These are phyloP conservation scores for Antheraea pernyi DNA, from an alignment of 1,140 invertebrate genomes.

Conservation along the genomic window DNA sequence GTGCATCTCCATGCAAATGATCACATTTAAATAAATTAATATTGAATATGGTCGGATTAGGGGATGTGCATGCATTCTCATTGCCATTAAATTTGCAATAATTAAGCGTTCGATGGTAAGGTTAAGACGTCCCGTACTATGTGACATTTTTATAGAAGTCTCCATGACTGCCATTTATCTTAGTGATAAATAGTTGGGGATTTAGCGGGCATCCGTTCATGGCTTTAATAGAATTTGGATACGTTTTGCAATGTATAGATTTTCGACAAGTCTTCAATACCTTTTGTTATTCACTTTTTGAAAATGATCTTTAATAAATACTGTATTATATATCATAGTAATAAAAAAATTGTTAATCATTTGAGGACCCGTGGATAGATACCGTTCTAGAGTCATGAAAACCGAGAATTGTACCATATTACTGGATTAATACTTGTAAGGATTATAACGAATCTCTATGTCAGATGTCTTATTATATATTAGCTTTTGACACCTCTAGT, in stretches of 20 bases:
- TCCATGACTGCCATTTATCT: not conserved
- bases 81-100: not conserved
- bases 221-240: not conserved
- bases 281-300: too few relatives aligned
- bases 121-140: not conserved
- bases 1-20: not conserved
- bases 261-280: too few relatives aligned
- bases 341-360: too few relatives aligned
- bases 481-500: too few relatives aligned
- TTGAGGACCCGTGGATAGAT: too few relatives aligned
- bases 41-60: not conserved
- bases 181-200: not conserved
- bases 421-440: too few relatives aligned
- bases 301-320: too few relatives aligned
- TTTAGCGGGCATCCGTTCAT: not conserved
- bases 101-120: not conserved
- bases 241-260: not conserved
- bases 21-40: slow-evolving; percentile 4
- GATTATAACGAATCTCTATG: too few relatives aligned
- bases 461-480: too few relatives aligned
- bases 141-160: not conserved
- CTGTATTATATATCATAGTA: too few relatives aligned
- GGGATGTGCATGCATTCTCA: not conserved
- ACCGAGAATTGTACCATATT: too few relatives aligned
- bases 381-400: too few relatives aligned